These are phyloP conservation scores for Meandrina meandrites DNA, from an alignment of 92 coral and sea anemone genomes.

Conservation along the genomic window DNA sequence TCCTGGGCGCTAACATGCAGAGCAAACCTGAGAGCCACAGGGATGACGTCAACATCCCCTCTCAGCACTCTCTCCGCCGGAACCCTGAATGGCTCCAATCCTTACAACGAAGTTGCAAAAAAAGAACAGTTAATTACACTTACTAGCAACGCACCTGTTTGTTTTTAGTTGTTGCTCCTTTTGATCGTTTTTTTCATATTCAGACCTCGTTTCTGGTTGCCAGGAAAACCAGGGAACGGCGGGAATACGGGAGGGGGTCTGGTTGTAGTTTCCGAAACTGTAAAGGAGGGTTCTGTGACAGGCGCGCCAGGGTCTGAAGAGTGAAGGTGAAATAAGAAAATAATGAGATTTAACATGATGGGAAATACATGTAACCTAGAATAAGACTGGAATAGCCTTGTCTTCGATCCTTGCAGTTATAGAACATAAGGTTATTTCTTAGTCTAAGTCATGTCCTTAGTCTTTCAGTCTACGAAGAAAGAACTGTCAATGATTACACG, in stretches of 20 bases:
- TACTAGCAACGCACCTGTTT: background rate
- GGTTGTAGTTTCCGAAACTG: slow-evolving; percentile 11
- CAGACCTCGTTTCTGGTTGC: slow-evolving; percentile 19
- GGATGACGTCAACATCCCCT: too few relatives aligned
- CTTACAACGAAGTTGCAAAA: too few relatives aligned
- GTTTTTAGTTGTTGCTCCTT: background rate
- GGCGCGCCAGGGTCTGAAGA: slow-evolving; percentile 19
- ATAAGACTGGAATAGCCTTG: too few relatives aligned
- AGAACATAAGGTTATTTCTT: too few relatives aligned
- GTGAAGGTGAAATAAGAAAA: background rate
- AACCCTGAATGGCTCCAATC: too few relatives aligned
- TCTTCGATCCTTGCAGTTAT: too few relatives aligned
- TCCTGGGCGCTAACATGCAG: too few relatives aligned
- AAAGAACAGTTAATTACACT: background rate
- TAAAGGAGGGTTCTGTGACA: slow-evolving; percentile 9
- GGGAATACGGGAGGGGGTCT: slow-evolving; percentile 45
- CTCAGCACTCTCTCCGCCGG: too few relatives aligned
- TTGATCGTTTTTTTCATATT: background rate
- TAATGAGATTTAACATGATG: background rate
- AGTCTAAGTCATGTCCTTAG: too few relatives aligned
- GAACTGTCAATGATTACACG: too few relatives aligned
- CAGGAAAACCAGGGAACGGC: slow-evolving; percentile 36
- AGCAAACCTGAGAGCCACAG: too few relatives aligned
- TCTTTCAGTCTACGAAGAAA: too few relatives aligned
- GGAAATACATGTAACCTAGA: background rate